Base-by-base conservation (phyloP, 2,888 invertebrate genomes). In the Cataglyphis altisquamis region DNA sequence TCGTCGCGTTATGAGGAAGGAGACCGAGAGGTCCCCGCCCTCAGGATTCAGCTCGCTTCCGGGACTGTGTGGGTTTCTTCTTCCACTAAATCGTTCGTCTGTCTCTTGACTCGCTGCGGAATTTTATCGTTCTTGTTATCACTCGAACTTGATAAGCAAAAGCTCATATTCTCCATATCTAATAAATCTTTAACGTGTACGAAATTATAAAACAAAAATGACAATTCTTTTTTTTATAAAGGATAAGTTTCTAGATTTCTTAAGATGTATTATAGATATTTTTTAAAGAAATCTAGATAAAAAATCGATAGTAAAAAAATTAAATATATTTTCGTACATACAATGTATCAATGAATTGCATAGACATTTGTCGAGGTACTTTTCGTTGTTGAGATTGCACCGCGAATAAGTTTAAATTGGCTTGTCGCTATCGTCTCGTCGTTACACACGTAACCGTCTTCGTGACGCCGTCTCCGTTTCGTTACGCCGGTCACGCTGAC, bases 401-500 rank as follows among this genome's bases (percentile, higher is more conserved):
- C 21, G 39, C 21, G 36, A 66, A 62, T 52, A 62, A 45, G 82
- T 67, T 68, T 21, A 68, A 29, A 77, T 66, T 60, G 41, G 32
- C 25, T 45, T n/a, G 12, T 36, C 29, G 29, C 55, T 29, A 66
- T 60, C 48, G n/a, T 62, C 25, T 48, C 29, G n/a, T 75, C 12
- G 29, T 63, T 77, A 63, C 67, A 67, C 67, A 66, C 21, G 25
- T 78, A 66, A 82, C 36, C 41, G 25, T 3, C 45, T 41, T 39
- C 41, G 9, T 4, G 66, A 64, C 18, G 21, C 32, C 8, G 60
- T 82, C 77, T 72, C 72, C 62, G 8, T 89, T 91, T 87, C 84
- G 88, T 87, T 86, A 90, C 85, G 74, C 88, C 70, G 81, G 86
- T 89, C 91, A 91, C 91, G 91, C 87, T 87, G 82, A 70, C 86